Conservation (phyloP, 2,797 vertebrate genomes). For the Chelon labrosus region DNA sequence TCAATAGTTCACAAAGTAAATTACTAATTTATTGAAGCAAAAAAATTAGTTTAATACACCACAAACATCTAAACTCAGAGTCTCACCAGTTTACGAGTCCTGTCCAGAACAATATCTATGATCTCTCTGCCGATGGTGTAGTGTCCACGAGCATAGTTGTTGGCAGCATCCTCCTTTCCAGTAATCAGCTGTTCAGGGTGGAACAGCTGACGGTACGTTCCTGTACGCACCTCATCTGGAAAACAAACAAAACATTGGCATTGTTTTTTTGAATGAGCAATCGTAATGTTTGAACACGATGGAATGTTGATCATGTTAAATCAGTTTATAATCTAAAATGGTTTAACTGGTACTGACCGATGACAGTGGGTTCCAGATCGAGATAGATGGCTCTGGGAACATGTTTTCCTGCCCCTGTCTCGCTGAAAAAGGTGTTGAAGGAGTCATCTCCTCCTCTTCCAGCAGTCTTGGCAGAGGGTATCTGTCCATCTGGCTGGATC, state of each 20-base stretch:
- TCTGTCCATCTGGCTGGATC: conserved; percentile 75
- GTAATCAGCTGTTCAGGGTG: conserved; percentile 87
- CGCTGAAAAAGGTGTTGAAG: conserved; percentile 86
- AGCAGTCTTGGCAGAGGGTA: conserved; percentile 78
- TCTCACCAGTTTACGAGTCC: conserved; percentile 85
- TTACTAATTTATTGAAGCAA: background rate
- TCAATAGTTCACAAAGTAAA: background rate
- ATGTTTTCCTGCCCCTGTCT: conserved; percentile 83
- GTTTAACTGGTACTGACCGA: conserved; percentile 59
- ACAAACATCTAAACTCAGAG: conserved; percentile 15
- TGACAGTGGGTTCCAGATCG: conserved; percentile 84
- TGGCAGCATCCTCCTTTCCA: conserved; percentile 87
- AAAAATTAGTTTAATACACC: background rate
- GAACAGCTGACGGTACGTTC: conserved; percentile 84
- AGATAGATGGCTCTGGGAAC: conserved; percentile 85
- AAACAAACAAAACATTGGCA: conserved; percentile 7
- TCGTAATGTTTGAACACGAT: background rate
- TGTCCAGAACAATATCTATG: conserved; percentile 84
- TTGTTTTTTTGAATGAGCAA: background rate
- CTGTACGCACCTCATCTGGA: conserved; percentile 82
- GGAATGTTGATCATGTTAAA: too few relatives aligned
- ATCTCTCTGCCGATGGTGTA: conserved; percentile 87
- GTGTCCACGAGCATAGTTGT: conserved; percentile 86
- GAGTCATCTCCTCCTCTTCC: conserved; percentile 82
- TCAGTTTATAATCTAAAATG: background rate